Evolutionary conservation across 2,113 vertebrate genomes (phyloP).

Genomic region (Phrynosoma blainvillii): DNA sequence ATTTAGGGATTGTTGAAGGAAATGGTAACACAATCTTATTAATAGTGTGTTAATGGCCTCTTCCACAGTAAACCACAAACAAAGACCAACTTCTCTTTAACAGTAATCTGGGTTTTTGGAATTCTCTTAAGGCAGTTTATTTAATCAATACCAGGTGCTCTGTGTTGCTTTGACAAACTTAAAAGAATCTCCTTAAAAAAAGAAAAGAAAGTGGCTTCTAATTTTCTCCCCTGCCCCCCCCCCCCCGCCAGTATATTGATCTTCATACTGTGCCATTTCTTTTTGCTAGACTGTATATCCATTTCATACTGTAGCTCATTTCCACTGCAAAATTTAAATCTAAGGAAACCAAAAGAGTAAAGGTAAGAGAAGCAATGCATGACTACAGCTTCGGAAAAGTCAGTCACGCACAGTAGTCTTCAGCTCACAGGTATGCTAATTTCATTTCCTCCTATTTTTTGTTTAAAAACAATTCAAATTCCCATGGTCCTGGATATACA

Average conservation of each 20-base stretch:
- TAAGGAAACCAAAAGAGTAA: conserved; percentile 9
- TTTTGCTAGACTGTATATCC: neutral
- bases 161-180: conserved; percentile 19
- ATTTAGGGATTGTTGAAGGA: neutral
- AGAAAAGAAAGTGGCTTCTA: neutral
- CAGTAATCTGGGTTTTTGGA: neutral
- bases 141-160: accelerated
- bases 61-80: neutral
- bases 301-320: neutral
- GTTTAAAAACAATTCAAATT: neutral
- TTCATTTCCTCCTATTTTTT: neutral
- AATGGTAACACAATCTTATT: neutral
- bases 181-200: neutral
- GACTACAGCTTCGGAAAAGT: neutral
- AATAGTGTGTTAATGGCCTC: conserved; percentile 19
- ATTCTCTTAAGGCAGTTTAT: neutral
- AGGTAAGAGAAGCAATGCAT: neutral
- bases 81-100: neutral
- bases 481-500: too few relatives aligned
- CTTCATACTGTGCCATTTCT: conserved; percentile 16
- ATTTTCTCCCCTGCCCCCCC: neutral
- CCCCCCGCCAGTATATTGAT: accelerated
- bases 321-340: neutral
- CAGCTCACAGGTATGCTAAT: neutral
- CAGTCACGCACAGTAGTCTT: neutral